Conservation (phyloP, 2,113 vertebrate species). For the Menura novaehollandiae region DNA sequence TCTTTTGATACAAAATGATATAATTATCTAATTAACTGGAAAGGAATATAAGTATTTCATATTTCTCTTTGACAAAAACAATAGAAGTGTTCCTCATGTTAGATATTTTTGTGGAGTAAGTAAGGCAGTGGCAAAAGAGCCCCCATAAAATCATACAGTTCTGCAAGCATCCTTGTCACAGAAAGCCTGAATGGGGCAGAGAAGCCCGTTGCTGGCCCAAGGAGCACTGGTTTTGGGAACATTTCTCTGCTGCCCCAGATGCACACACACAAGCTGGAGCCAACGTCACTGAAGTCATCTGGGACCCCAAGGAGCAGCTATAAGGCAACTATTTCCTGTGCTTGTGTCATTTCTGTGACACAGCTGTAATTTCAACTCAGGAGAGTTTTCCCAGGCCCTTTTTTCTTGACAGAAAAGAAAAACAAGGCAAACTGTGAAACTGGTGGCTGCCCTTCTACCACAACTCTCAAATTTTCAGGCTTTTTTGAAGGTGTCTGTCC, state of each 20-base stretch:
- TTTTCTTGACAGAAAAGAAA: not conserved
- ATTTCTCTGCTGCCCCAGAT: not conserved
- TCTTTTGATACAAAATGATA: not conserved
- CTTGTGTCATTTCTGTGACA: not conserved
- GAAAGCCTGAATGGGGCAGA: not conserved
- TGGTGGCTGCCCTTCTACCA: not conserved
- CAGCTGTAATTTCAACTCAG: not conserved
- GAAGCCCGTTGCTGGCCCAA: not conserved
- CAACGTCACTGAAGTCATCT: not conserved
- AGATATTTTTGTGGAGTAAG: not conserved
- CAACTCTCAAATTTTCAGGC: not conserved
- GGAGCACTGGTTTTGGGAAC: not conserved
- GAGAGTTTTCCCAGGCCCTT: slow-evolving; percentile 5
- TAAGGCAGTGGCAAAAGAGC: not conserved
- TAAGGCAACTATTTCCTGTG: not conserved
- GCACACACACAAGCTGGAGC: not conserved
- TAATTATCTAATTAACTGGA: slow-evolving; percentile 16
- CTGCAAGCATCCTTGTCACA: not conserved
- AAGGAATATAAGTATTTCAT: not conserved
- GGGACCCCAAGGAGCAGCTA: not conserved
- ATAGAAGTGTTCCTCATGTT: not conserved
- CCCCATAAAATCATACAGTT: not conserved
- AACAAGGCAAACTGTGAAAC: not conserved
- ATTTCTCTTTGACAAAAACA: not conserved
- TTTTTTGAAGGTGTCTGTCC: not conserved